Evolutionary conservation across 2,888 invertebrate genomes (phyloP).

Genomic region (Salticus scenicus): DNA sequence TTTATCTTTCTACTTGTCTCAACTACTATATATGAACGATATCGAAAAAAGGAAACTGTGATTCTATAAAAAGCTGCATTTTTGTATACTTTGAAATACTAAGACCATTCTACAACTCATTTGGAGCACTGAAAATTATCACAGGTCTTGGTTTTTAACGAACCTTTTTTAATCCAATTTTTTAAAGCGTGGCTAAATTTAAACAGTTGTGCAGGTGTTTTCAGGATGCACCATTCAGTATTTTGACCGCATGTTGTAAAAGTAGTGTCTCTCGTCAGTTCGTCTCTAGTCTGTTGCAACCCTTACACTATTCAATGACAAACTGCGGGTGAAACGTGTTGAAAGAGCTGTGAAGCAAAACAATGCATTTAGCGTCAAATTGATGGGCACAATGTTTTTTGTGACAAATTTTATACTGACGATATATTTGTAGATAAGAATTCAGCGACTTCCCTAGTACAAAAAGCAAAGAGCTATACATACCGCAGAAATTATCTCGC

Average conservation of each 20-base stretch:
- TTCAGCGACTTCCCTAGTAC: too few relatives aligned
- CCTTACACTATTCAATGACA: not conserved
- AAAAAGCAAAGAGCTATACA: too few relatives aligned
- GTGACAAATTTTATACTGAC: too few relatives aligned
- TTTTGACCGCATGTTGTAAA: not conserved
- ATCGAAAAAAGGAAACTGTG: not conserved
- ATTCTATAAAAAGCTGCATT: not conserved
- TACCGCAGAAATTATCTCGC: too few relatives aligned
- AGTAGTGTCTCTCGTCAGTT: not conserved
- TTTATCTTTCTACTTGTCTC: too few relatives aligned
- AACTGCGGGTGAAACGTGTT: not conserved
- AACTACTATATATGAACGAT: too few relatives aligned
- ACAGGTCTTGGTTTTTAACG: too few relatives aligned
- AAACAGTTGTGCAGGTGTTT: not conserved
- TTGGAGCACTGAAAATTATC: too few relatives aligned
- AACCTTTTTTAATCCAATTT: not conserved
- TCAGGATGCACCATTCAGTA: conserved; percentile 4
- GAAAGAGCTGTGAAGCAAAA: not conserved
- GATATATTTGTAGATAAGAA: too few relatives aligned
- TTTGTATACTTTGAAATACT: not conserved
- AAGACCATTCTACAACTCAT: too few relatives aligned
- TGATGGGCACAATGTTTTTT: too few relatives aligned
- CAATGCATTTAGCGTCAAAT: too few relatives aligned
- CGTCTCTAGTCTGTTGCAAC: not conserved
- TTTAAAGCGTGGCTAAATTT: not conserved